Evolutionary conservation across 2,888 invertebrate species (phyloP), one percentile per base, ranked within the genome.

Genomic region (Frankliniella intonsa): DNA sequence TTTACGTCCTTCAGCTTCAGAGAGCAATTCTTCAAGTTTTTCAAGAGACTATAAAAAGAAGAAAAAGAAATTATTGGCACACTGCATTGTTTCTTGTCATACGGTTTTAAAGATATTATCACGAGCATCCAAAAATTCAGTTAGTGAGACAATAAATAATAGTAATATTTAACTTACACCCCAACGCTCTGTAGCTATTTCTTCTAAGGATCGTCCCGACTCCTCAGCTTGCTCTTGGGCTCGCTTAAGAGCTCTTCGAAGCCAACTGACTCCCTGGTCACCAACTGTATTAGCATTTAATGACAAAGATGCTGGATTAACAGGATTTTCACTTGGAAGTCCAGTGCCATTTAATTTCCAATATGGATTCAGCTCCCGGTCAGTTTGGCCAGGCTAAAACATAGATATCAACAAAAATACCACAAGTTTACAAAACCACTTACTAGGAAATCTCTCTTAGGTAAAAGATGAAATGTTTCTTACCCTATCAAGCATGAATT

Each of bases 301-400:
- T 9, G 83, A 65, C n/a, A 81, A 69, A 19, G 17, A 76, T 22
- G 76, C 82, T 12, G 55, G 82, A 51, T 81, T 38, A 38, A 62
- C 25, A 11, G 50, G 80, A 65, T 83, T 81, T 55, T 80, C 65
- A 81, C 83, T 87, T 0, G 97, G 97, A 83, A 97, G 87, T 2
- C 97, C 97, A 82, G 91, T 91, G 0, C 97, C 97, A 80, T 96
- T 96, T 88, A 93, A 90, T 89, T 94, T 96, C 97, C 97, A 97
- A 86, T 95, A 95, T 0, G 96, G 97, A 90, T 98, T 98, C 82
- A 97, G 89, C 88, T 98, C 97, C 86, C 93, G 90, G 1, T 88
- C 88, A 87, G 93, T 93, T 84, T 92, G 92, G 0, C 93, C 91
- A 22, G 94, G 94, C 88, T 90, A 81, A 80, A 69, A 82, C 10